Conservation (phyloP, 2,888 invertebrate genomes). For the Cyrtodaria siliqua region DNA sequence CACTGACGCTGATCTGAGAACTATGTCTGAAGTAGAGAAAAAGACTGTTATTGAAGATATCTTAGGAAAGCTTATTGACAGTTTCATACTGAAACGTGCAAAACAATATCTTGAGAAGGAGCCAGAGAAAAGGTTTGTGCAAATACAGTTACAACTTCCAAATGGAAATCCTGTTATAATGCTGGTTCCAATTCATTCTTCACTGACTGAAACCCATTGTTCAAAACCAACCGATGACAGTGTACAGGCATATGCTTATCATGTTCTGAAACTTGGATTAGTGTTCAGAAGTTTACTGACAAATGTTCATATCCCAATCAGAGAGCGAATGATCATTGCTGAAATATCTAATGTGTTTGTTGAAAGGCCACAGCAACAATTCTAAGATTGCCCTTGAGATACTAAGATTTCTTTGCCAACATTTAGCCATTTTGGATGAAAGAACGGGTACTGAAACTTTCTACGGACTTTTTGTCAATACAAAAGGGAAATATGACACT, state of each 20-base stretch:
- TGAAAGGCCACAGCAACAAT: slow-evolving; percentile 27
- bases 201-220: background rate
- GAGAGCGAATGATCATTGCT: slow-evolving; percentile 2
- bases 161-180: no score
- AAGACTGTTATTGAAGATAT: background rate
- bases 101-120: no score
- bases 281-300: slow-evolving; percentile 11
- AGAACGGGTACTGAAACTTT: slow-evolving; percentile 7
- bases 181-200: background rate
- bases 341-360: slow-evolving; percentile 14
- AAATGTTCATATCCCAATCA: slow-evolving; percentile 15
- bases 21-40: slow-evolving; percentile 13
- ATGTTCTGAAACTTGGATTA: slow-evolving; percentile 12
- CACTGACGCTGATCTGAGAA: background rate
- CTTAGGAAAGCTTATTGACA: background rate
- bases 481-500: slow-evolving; percentile 7
- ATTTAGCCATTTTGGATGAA: slow-evolving; percentile 21
- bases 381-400: slow-evolving; percentile 37
- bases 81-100: no score
- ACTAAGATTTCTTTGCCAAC: slow-evolving; percentile 22
- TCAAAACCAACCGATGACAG: no score
- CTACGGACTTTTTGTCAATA: slow-evolving; percentile 44
- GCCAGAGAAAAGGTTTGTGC: no score
- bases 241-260: slow-evolving; percentile 3
- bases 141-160: no score